These are phyloP conservation scores for Phainopepla nitens DNA, from an alignment of 2,113 vertebrate genomes.

Conservation along the genomic window DNA sequence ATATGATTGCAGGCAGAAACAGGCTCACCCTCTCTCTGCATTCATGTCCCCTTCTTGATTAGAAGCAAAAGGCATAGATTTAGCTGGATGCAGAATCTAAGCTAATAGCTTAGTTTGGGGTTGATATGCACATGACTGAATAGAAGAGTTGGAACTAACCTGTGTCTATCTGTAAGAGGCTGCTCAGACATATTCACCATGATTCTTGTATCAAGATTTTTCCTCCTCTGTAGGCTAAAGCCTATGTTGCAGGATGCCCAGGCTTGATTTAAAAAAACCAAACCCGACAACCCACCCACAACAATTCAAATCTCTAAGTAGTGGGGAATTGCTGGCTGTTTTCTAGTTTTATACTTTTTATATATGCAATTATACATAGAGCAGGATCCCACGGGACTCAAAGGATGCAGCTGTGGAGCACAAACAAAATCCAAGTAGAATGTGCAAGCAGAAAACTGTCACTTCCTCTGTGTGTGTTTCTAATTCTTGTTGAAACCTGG, in stretches of 20 bases:
- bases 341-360: not conserved
- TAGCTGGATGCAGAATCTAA: not conserved
- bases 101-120: not conserved
- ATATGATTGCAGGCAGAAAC: not conserved
- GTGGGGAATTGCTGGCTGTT: not conserved
- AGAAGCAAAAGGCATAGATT: not conserved
- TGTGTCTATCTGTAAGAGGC: not conserved
- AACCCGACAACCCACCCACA: fast-evolving
- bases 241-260: not conserved
- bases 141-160: not conserved
- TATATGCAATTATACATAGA: not conserved
- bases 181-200: not conserved
- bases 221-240: not conserved
- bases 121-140: not conserved
- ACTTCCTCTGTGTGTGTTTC: not conserved
- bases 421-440: not conserved
- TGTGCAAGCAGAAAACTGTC: not conserved
- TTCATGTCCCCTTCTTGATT: not conserved
- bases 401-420: not conserved
- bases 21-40: not conserved
- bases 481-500: not conserved
- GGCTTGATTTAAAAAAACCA: not conserved
- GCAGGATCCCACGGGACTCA: not conserved
- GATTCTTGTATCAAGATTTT: not conserved
- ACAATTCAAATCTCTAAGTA: not conserved